phyloP scores from a whole-genome alignment of 2,113 vertebrate species.

The Megatriorchis doriae region DNA sequence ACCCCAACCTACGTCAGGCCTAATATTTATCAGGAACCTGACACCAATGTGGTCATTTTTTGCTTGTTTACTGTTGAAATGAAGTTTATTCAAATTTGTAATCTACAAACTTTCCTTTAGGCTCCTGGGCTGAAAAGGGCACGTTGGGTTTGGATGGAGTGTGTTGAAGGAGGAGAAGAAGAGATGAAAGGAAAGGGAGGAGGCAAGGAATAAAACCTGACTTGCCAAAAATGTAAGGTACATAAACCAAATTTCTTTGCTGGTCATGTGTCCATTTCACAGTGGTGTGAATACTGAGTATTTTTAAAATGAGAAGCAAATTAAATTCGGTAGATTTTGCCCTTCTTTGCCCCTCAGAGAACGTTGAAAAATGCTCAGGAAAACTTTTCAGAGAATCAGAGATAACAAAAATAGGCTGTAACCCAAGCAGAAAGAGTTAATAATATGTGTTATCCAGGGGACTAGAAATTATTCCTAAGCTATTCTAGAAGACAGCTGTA shows the following conservation, averaged over 20 bases:
- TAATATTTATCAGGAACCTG: conserved; percentile 73
- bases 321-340: background rate
- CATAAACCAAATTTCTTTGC: background rate
- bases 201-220: background rate
- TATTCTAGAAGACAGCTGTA: background rate
- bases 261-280: background rate
- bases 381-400: background rate
- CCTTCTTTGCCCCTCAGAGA: background rate
- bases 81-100: conserved; percentile 58
- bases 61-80: conserved; percentile 65
- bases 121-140: background rate
- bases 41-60: conserved; percentile 51
- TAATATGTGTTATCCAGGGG: background rate
- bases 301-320: background rate
- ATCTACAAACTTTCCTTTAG: conserved; percentile 38
- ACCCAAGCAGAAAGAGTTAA: background rate
- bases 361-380: background rate
- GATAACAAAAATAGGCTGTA: background rate
- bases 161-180: background rate
- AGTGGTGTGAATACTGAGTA: background rate
- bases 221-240: background rate
- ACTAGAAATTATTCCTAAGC: background rate
- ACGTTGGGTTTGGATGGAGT: background rate
- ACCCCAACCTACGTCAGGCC: conserved; percentile 67
- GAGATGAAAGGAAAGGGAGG: background rate